Percentiles rank a stretch among this genome's conserved stretches.
These are phyloP conservation scores for Cyprinella venusta DNA, from an alignment of 2,797 vertebrate genomes.

Conservation along the genomic window DNA sequence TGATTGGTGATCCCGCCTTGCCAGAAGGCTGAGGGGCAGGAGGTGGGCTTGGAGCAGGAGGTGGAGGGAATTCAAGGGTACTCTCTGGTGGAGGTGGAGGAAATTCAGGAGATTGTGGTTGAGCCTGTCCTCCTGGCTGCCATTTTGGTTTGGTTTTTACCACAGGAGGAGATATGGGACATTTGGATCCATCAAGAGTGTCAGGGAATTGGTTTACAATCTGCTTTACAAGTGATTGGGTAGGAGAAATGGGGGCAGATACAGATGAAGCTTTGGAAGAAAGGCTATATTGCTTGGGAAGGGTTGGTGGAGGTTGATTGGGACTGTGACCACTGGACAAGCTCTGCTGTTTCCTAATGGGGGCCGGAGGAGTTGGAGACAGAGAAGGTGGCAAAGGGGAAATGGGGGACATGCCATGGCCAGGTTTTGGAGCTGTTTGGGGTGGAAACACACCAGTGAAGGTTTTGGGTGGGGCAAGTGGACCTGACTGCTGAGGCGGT, in stretches of 20 bases:
- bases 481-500: constrained; percentile 69
- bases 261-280: constrained; percentile 80
- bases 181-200: constrained; percentile 70
- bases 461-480: constrained; percentile 84
- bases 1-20: constrained; percentile 86
- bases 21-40: constrained; percentile 65
- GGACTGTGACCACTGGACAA: constrained; percentile 79
- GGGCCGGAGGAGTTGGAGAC: constrained; percentile 58
- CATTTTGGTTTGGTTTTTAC: constrained; percentile 95
- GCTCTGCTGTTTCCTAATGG: constrained; percentile 84
- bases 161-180: constrained; percentile 89
- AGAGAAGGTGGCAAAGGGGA: constrained; percentile 67
- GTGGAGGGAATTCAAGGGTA: constrained; percentile 86
- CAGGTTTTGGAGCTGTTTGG: constrained; percentile 77
- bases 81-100: constrained; percentile 92
- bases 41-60: constrained; percentile 68
- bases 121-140: constrained; percentile 80
- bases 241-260: constrained; percentile 74
- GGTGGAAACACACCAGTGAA: constrained; percentile 77
- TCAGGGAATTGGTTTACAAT: constrained; percentile 92
- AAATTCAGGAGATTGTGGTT: constrained; percentile 85
- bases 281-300: constrained; percentile 93
- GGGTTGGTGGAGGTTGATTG: constrained; percentile 82
- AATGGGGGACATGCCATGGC: constrained; percentile 66
- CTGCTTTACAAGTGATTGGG: constrained; percentile 88